Conservation (phyloP, 2,888 invertebrate species). For the Magallana nippona region DNA sequence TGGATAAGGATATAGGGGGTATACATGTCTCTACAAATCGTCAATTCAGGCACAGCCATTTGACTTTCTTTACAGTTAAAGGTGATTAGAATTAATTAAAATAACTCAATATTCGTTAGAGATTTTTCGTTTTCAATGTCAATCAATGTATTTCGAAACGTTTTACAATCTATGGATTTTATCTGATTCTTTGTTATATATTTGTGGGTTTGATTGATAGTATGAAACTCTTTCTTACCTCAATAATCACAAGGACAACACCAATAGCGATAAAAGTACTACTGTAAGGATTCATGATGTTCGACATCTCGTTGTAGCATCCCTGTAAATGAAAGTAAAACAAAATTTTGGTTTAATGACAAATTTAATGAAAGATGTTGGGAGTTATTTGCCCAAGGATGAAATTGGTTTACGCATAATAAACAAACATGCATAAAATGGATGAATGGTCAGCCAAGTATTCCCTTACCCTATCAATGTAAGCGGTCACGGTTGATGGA, state of each 20-base stretch:
- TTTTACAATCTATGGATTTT: too few species aligned
- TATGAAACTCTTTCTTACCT: constrained; percentile 30
- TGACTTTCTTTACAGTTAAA: too few species aligned
- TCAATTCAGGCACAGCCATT: too few species aligned
- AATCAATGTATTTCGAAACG: too few species aligned
- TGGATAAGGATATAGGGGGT: not conserved
- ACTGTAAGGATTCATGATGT: constrained; percentile 42
- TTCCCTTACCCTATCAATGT: constrained; percentile 45
- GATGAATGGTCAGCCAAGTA: not conserved
- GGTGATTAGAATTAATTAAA: too few species aligned
- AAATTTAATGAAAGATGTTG: not conserved
- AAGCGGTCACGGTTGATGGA: constrained; percentile 37
- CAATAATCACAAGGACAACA: constrained; percentile 41
- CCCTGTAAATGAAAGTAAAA: constrained; percentile 37
- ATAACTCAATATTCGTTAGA: too few species aligned
- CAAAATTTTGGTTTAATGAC: not conserved
- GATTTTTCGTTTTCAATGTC: too few species aligned
- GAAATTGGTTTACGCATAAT: not conserved
- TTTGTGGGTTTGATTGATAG: not conserved
- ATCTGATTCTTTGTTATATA: not conserved
- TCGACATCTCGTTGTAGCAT: constrained; percentile 44
- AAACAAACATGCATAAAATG: not conserved
- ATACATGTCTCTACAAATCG: not conserved
- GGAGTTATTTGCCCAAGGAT: not conserved
- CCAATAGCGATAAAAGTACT: constrained; percentile 45